phyloP scores from a whole-genome alignment of 2,888 invertebrate species.

The Lepidochrysops patricia region DNA sequence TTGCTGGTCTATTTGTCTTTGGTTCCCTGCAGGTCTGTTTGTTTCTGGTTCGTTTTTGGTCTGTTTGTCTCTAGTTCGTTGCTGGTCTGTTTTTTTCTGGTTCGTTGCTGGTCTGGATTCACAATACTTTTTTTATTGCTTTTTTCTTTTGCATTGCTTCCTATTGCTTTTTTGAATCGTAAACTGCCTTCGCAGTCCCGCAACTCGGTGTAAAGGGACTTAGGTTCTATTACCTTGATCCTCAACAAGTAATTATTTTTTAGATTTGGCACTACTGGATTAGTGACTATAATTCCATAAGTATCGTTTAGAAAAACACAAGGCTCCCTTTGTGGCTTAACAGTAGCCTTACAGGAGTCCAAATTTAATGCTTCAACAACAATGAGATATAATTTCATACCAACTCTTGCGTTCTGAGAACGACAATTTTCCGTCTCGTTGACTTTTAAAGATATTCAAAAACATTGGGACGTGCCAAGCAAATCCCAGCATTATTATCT shows the following conservation, averaged over 20 bases:
- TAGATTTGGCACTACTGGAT: background rate
- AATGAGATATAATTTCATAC: background rate
- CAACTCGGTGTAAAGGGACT: too few relatives aligned
- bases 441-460: conserved; percentile 11
- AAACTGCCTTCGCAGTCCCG: too few relatives aligned
- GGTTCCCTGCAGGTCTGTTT: too few relatives aligned
- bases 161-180: too few relatives aligned
- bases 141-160: too few relatives aligned
- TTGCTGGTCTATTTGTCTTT: too few relatives aligned
- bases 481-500: background rate
- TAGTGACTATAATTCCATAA: background rate
- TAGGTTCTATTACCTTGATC: background rate
- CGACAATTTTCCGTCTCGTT: conserved; percentile 18
- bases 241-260: background rate
- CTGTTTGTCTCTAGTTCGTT: too few relatives aligned
- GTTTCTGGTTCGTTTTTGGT: too few relatives aligned
- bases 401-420: conserved; percentile 4
- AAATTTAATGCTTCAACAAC: background rate
- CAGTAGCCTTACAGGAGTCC: background rate
- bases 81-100: too few relatives aligned
- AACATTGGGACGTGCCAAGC: conserved; percentile 9
- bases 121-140: too few relatives aligned
- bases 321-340: background rate
- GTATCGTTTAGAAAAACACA: background rate
- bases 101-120: too few relatives aligned